A percentile compares a stretch with the other conserved stretches of the same genome.
Conservation (phyloP, 2,113 vertebrate species). For the Phoxinus phoxinus region DNA sequence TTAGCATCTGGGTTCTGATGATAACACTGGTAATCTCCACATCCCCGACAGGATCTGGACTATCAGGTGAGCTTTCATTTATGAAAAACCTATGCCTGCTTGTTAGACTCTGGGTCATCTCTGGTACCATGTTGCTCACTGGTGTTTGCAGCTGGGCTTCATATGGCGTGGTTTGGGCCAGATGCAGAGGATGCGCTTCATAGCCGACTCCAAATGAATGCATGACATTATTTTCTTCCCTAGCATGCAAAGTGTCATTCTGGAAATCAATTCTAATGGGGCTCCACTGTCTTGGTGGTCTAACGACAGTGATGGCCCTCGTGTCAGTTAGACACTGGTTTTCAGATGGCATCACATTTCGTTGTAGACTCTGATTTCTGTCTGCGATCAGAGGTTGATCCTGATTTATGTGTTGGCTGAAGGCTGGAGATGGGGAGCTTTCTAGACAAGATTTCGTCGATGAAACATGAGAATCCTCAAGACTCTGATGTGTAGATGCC, state of each 20-base stretch:
- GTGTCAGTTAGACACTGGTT: not conserved
- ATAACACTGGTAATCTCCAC: not conserved
- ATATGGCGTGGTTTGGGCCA: not conserved
- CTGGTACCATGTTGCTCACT: not conserved
- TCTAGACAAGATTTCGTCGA: not conserved
- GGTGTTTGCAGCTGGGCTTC: conserved; percentile 2
- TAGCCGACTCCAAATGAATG: not conserved
- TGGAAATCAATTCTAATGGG: not conserved
- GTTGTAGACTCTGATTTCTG: not conserved
- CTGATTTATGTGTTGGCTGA: conserved; percentile 10
- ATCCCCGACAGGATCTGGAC: not conserved
- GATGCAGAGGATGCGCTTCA: not conserved
- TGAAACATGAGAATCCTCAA: not conserved
- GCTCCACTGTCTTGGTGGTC: not conserved
- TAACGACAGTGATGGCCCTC: not conserved
- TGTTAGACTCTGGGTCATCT: not conserved
- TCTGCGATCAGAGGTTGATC: not conserved
- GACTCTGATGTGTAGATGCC: not conserved
- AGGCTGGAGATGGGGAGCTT: not conserved
- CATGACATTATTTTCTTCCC: not conserved
- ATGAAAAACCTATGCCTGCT: conserved; percentile 5
- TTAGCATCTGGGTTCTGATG: not conserved
- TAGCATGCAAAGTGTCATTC: not conserved
- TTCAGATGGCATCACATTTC: not conserved
- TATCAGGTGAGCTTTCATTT: not conserved